Evolutionary conservation across 2,113 vertebrate species (phyloP).

Genomic region (Ardeotis arabs): DNA sequence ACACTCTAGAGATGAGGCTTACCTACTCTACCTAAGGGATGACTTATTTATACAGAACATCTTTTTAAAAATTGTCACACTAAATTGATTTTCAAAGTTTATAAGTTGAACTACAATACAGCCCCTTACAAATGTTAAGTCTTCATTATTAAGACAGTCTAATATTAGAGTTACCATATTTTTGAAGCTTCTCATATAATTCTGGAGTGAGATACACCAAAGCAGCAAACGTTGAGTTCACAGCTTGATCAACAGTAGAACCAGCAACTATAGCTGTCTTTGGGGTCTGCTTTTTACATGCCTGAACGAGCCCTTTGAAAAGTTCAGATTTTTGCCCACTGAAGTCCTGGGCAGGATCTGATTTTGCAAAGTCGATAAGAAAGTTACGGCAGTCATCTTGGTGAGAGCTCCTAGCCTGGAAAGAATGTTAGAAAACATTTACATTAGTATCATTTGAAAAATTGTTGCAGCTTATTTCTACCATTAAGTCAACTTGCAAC

Average conservation of each 20-base stretch:
- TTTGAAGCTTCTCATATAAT: conserved; percentile 86
- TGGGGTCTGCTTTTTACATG: conserved; percentile 88
- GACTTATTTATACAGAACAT: background rate
- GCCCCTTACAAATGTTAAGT: conserved; percentile 55
- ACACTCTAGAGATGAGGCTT: background rate
- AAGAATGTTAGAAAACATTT: background rate
- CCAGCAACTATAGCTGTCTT: conserved; percentile 89
- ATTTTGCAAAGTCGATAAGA: conserved; percentile 88
- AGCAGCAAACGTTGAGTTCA: conserved; percentile 95
- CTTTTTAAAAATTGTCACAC: background rate
- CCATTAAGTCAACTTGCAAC: background rate
- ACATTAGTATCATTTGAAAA: background rate
- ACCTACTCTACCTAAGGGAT: background rate
- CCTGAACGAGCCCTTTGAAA: conserved; percentile 86
- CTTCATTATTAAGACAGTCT: conserved; percentile 75
- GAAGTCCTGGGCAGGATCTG: conserved; percentile 88
- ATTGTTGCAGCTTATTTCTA: background rate
- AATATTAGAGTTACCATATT: conserved; percentile 87
- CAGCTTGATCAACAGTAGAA: conserved; percentile 92
- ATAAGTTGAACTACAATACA: conserved; percentile 27
- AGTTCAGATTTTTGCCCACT: conserved; percentile 85
- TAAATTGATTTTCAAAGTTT: background rate
- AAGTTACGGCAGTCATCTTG: conserved; percentile 80
- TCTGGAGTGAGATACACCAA: conserved; percentile 95
- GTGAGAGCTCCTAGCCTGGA: conserved; percentile 75